phyloP scores from a whole-genome alignment of 2,888 invertebrate species.

The Cotesia congregata region DNA sequence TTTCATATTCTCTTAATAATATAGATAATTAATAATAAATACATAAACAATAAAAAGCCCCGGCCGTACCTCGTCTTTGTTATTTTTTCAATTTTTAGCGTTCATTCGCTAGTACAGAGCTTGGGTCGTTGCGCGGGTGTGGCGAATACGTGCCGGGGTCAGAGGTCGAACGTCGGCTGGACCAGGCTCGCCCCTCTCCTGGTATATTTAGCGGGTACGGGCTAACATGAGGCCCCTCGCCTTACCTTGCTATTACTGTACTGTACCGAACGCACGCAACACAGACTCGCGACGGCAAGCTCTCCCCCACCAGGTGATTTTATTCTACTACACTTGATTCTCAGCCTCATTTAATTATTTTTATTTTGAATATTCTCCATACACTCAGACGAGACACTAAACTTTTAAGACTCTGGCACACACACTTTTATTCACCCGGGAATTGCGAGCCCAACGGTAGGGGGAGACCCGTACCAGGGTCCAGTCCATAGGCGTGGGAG shows the following conservation, averaged over 20 bases:
- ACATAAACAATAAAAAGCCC: not conserved
- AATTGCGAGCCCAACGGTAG: constrained; percentile 5
- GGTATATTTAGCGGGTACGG: constrained; percentile 23
- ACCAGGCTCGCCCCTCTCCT: constrained; percentile 43
- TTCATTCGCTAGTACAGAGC: constrained; percentile 3
- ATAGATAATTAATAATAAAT: not conserved
- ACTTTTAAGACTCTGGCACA: not conserved
- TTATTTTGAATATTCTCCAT: not conserved
- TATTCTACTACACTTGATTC: constrained; percentile 1
- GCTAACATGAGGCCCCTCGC: constrained; percentile 36
- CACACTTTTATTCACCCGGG: not conserved
- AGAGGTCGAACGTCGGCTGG: constrained; percentile 64
- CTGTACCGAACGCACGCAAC: constrained; percentile 57
- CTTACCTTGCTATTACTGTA: too few relatives aligned
- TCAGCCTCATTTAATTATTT: not conserved
- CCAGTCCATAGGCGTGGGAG: constrained; percentile 69
- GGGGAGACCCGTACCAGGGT: constrained; percentile 47
- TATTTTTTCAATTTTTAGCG: not conserved
- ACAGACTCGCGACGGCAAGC: constrained; percentile 45
- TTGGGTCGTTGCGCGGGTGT: constrained; percentile 64
- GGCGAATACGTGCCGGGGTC: constrained; percentile 70
- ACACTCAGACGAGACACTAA: not conserved
- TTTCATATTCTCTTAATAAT: too few relatives aligned
- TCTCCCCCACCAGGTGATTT: constrained; percentile 4
- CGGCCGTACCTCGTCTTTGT: not conserved